Evolutionary conservation across 2,888 invertebrate genomes (phyloP).

Genomic region (Lasioglossum calceatum): DNA sequence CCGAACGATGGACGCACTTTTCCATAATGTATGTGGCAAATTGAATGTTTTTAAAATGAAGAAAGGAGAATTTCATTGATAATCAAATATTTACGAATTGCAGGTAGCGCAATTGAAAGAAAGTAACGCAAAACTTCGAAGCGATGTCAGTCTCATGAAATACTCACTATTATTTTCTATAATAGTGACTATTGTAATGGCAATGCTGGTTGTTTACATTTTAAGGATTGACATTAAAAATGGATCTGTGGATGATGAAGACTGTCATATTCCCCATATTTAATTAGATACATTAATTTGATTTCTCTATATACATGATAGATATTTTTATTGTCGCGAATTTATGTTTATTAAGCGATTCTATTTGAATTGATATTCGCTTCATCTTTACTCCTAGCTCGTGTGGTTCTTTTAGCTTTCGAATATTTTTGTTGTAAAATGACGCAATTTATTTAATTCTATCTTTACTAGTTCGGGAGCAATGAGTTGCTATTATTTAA

Average conservation of each 20-base stretch:
- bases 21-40: slow-evolving; percentile 76
- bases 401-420: slow-evolving; percentile 4
- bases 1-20: slow-evolving; percentile 76
- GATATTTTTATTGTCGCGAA: slow-evolving; percentile 28
- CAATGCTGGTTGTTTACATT: slow-evolving; percentile 84
- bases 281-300: slow-evolving; percentile 22
- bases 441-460: slow-evolving; percentile 15
- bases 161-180: slow-evolving; percentile 86
- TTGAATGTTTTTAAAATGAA: not conserved
- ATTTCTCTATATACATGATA: slow-evolving; percentile 22
- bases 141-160: slow-evolving; percentile 85
- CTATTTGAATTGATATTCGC: slow-evolving; percentile 10
- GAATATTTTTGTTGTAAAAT: slow-evolving; percentile 10
- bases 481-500: slow-evolving; percentile 17
- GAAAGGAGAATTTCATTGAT: not conserved
- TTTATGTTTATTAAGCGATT: slow-evolving; percentile 37
- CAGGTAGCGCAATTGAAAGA: slow-evolving; percentile 84
- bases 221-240: slow-evolving; percentile 82
- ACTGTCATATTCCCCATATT: slow-evolving; percentile 71
- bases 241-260: slow-evolving; percentile 69
- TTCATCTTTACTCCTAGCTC: slow-evolving; percentile 9
- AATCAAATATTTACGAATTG: slow-evolving; percentile 54
- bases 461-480: not conserved
- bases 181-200: slow-evolving; percentile 84
- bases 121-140: slow-evolving; percentile 84